phyloP scores from a whole-genome alignment of 2,113 vertebrate genomes.

The Chaetodon trifascialis region DNA sequence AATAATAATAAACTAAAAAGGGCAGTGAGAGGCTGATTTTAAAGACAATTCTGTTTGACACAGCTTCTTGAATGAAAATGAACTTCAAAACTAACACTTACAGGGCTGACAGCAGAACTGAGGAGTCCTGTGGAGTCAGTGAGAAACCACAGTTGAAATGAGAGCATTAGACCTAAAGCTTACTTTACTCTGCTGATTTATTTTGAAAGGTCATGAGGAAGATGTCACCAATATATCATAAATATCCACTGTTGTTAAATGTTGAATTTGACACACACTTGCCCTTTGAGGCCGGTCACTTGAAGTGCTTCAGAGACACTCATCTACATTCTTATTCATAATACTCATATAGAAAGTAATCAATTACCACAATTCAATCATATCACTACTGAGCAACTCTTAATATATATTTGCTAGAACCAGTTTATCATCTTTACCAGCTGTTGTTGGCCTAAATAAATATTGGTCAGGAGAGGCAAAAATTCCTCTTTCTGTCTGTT shows the following conservation, averaged over 20 bases:
- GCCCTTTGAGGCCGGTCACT: conserved; percentile 64
- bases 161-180: conserved; percentile 23
- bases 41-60: conserved; percentile 53
- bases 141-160: conserved; percentile 38
- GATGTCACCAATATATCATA: conserved; percentile 66
- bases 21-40: conserved; percentile 83
- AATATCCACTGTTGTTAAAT: conserved; percentile 66
- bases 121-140: conserved; percentile 29
- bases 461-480: conserved; percentile 67
- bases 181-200: conserved; percentile 24
- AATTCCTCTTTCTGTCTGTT: conserved; percentile 59
- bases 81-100: conserved; percentile 30
- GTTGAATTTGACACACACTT: conserved; percentile 57
- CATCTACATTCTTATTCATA: conserved; percentile 84
- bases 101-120: conserved; percentile 45
- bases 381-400: conserved; percentile 70
- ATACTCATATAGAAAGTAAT: conserved; percentile 80
- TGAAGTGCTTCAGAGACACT: conserved; percentile 87
- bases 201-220: conserved; percentile 40
- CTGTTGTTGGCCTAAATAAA: conserved; percentile 80
- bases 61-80: conserved; percentile 51
- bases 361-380: conserved; percentile 64
- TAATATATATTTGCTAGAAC: conserved; percentile 69
- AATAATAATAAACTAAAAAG: conserved; percentile 56
- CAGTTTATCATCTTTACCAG: conserved; percentile 64